Conservation (phyloP, 2,797 vertebrate genomes). For the Epinephelus malabaricus region DNA sequence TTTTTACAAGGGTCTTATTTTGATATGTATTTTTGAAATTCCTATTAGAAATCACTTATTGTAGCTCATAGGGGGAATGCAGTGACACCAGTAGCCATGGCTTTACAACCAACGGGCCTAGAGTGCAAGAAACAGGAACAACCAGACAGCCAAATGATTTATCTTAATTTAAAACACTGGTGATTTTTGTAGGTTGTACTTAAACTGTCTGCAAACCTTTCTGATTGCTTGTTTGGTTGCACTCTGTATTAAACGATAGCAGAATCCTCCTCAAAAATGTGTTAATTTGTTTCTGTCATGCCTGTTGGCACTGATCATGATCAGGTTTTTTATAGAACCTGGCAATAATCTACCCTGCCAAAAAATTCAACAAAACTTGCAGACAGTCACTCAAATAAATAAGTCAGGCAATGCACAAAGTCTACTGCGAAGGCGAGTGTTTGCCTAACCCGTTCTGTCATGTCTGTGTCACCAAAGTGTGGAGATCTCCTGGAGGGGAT, state of each 20-base stretch:
- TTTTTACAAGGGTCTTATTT: background rate
- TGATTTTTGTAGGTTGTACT: background rate
- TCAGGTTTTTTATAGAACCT: constrained; percentile 14
- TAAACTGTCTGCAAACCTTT: background rate
- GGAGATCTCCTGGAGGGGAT: constrained; percentile 62
- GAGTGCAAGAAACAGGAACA: background rate
- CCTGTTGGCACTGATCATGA: background rate
- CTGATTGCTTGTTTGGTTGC: background rate
- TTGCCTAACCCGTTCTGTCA: constrained; percentile 49
- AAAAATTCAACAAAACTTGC: constrained; percentile 11
- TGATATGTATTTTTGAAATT: background rate
- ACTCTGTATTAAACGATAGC: background rate
- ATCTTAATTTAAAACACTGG: background rate
- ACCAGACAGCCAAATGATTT: background rate
- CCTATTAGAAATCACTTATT: background rate
- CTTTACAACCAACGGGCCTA: background rate
- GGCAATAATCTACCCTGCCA: constrained; percentile 20
- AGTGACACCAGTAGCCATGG: background rate
- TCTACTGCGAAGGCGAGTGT: constrained; percentile 25
- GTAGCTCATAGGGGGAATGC: background rate
- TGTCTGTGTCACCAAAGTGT: constrained; percentile 55
- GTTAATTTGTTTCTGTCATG: constrained; percentile 4
- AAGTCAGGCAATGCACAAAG: constrained; percentile 23
- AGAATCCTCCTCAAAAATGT: constrained; percentile 10
- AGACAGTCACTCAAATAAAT: constrained; percentile 13